These are phyloP conservation scores for Volucella bombylans DNA, from an alignment of 2,888 invertebrate species.

Conservation along the genomic window DNA sequence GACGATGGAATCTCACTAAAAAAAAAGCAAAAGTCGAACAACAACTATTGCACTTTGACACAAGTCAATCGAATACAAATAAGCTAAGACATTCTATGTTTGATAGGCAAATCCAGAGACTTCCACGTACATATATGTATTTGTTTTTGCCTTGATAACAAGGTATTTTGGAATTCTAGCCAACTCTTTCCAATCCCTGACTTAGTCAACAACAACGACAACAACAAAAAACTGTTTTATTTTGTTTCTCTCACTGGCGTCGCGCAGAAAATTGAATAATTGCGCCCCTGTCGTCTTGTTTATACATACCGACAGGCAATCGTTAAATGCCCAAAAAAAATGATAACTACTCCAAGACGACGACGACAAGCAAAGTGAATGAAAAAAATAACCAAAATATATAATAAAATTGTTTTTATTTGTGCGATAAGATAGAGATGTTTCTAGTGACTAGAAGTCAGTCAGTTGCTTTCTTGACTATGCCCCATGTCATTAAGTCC, in stretches of 20 bases:
- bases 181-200: not conserved
- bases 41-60: conserved; percentile 14
- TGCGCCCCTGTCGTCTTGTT: not conserved
- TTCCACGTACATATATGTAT: not conserved
- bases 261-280: conserved; percentile 6
- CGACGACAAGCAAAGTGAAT: not conserved
- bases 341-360: conserved; percentile 28
- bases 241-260: conserved; percentile 4
- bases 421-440: conserved; percentile 60
- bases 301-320: conserved; percentile 30
- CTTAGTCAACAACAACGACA: not conserved
- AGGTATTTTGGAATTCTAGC: not conserved
- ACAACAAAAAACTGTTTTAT: conserved; percentile 8
- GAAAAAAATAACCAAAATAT: conserved; percentile 3
- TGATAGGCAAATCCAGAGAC: conserved; percentile 10
- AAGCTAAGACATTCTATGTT: not conserved
- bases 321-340: conserved; percentile 37
- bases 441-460: not conserved
- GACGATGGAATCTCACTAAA: too few species aligned
- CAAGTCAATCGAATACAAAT: not conserved
- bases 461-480: conserved; percentile 30
- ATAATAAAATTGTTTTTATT: conserved; percentile 46
- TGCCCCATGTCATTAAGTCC: conserved; percentile 41
- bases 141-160: too few species aligned
- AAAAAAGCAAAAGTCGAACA: not conserved